Evolutionary conservation across 2,113 vertebrate species (phyloP).

Genomic region (Xyliphius kryptos): DNA sequence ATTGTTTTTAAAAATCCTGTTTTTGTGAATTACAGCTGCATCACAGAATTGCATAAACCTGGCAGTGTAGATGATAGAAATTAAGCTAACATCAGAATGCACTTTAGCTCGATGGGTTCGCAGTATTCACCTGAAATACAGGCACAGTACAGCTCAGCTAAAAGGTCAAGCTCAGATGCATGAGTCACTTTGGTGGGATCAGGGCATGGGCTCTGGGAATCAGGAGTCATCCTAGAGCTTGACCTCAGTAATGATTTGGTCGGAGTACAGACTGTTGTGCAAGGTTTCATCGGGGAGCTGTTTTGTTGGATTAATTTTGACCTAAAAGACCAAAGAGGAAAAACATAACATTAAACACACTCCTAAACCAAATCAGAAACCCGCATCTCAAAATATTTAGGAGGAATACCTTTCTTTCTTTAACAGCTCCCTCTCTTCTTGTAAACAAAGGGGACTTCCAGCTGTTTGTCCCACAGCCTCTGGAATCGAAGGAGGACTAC

Average conservation of each 20-base stretch:
- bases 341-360: neutral
- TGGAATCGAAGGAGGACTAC: conserved; percentile 51
- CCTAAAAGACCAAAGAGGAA: conserved; percentile 52
- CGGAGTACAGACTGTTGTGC: conserved; percentile 61
- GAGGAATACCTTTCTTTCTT: conserved; percentile 80
- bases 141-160: conserved; percentile 81
- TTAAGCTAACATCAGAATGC: too few species aligned
- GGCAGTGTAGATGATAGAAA: too few species aligned
- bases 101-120: too few species aligned
- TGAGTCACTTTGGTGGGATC: conserved; percentile 76
- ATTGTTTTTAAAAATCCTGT: too few species aligned
- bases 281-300: conserved; percentile 55
- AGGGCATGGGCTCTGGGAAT: conserved; percentile 63
- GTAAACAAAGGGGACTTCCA: conserved; percentile 64
- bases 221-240: conserved; percentile 63
- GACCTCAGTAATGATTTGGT: conserved; percentile 57
- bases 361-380: neutral
- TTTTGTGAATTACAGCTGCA: too few species aligned
- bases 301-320: conserved; percentile 77
- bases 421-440: conserved; percentile 90
- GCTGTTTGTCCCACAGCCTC: conserved; percentile 56
- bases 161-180: conserved; percentile 69
- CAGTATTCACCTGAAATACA: conserved; percentile 79
- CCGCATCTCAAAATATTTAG: neutral
- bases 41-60: too few species aligned